phyloP scores from a whole-genome alignment of 2,113 vertebrate species.

The Coryphaenoides rupestris region DNA sequence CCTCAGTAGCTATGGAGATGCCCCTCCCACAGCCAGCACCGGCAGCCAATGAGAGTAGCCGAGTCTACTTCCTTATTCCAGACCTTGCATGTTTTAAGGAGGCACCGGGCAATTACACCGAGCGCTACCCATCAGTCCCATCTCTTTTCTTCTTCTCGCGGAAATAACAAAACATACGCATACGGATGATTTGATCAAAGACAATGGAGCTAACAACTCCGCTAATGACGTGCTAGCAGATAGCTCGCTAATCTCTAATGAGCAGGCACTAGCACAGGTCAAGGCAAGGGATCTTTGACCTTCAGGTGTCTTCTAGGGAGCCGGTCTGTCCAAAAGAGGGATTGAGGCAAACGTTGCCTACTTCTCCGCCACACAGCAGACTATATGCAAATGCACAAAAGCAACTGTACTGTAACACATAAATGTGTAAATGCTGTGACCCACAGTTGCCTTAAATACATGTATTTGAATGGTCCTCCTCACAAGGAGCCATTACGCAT shows the following conservation, averaged over 20 bases:
- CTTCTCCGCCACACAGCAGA: slow-evolving; percentile 6
- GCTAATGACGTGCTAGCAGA: no score
- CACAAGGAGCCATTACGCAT: no score
- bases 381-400: neutral
- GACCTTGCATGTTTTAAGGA: slow-evolving; percentile 64
- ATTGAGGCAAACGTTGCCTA: neutral
- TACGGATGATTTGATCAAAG: neutral
- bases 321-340: slow-evolving; percentile 9
- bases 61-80: slow-evolving; percentile 57
- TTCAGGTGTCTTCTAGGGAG: slow-evolving; percentile 41
- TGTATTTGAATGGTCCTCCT: no score
- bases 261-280: slow-evolving; percentile 23
- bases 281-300: slow-evolving; percentile 49
- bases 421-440: no score
- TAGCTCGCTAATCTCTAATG: no score
- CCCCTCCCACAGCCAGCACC: slow-evolving; percentile 44
- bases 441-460: no score
- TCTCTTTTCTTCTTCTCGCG: neutral
- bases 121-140: neutral
- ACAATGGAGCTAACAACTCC: neutral
- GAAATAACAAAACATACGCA: slow-evolving; percentile 3
- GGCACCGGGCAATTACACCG: slow-evolving; percentile 39
- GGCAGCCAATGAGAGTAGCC: slow-evolving; percentile 59
- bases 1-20: slow-evolving; percentile 22
- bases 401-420: no score